Evolutionary conservation across 2,797 vertebrate genomes (phyloP), one percentile per base, ranked within the genome.

Genomic region (Caiman crocodilus): DNA sequence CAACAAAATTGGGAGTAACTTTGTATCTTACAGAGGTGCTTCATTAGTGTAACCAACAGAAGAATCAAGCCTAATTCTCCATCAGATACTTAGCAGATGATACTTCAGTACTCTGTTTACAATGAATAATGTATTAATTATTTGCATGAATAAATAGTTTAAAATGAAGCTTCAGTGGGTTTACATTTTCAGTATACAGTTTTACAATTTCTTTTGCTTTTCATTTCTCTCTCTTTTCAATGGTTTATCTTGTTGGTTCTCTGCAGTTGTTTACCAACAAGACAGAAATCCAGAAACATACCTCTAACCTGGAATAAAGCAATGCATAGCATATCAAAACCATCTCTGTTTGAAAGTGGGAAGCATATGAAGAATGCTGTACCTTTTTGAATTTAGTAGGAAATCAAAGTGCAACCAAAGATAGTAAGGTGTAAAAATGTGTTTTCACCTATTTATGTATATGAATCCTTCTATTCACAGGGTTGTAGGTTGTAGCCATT

Each of bases 151-250:
- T 65, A 93, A 82, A 58, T 89, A 84, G 76, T 79, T 95, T 76
- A 89, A 93, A 92, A 83, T 85, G 21, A n/a, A 94, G 87, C 88
- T 94, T 82, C 58, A 97, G 76, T 56, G 93, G 42, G 67, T 77
- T 25, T 26, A 58, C 64, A 74, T 87, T 88, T 25, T 74, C 14
- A 76, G 71, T 90, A 89, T 30, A 57, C 67, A 15, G 5, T 82
- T 94, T 87, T 12, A 84, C 15, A 92, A 73, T 59, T 76, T 79
- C 69, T 90, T 90, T 55, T 80, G 76, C 81, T 71, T 59, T 82
- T 89, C 57, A 14, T 18, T 92, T 82, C 61, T 9, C 5, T 84
- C 26, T 77, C 55, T 65, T 26, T 58, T 82, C 26, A 28, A 10
- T 20, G 35, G 32, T 71, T 58, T 28, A 26, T 21, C 69, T 14